Conservation (phyloP, 1,140 invertebrate genomes). For the Glossosoma conforme region DNA sequence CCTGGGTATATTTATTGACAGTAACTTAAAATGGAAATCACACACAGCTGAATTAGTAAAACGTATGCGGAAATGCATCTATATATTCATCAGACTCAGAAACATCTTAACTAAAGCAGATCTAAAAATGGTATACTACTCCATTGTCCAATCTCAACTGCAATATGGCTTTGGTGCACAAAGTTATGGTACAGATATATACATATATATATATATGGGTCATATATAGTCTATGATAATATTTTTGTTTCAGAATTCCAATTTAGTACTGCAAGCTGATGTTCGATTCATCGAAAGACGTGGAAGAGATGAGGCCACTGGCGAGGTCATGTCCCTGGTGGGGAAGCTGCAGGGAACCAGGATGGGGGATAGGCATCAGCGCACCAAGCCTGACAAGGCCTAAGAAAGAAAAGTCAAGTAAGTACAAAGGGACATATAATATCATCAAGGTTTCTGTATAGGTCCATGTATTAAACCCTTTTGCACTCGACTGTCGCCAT, state of each 20-base stretch:
- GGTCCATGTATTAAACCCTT: too few species aligned
- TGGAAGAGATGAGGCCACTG: conserved; percentile 97
- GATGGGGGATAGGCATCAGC: conserved; percentile 93
- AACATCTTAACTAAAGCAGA: neutral
- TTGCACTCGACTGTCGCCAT: too few species aligned
- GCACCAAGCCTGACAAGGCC: conserved; percentile 81
- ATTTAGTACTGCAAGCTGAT: conserved; percentile 99
- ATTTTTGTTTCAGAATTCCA: conserved; percentile 79
- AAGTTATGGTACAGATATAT: neutral
- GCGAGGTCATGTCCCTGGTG: conserved; percentile 93
- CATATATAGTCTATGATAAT: neutral
- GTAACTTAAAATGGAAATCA: too few species aligned
- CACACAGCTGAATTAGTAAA: too few species aligned
- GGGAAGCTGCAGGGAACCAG: conserved; percentile 87
- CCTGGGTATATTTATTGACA: too few species aligned
- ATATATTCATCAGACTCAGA: neutral
- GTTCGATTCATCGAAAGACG: conserved; percentile 94
- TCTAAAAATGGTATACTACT: neutral
- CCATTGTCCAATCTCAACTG: neutral
- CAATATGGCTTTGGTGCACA: neutral
- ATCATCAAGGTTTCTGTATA: too few species aligned
- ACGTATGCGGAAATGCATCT: too few species aligned
- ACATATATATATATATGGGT: neutral
- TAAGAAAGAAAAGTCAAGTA: conserved; percentile 91
- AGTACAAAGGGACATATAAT: too few species aligned